Conservation (phyloP, 2,113 vertebrate genomes). For the Nematolebias whitei region DNA sequence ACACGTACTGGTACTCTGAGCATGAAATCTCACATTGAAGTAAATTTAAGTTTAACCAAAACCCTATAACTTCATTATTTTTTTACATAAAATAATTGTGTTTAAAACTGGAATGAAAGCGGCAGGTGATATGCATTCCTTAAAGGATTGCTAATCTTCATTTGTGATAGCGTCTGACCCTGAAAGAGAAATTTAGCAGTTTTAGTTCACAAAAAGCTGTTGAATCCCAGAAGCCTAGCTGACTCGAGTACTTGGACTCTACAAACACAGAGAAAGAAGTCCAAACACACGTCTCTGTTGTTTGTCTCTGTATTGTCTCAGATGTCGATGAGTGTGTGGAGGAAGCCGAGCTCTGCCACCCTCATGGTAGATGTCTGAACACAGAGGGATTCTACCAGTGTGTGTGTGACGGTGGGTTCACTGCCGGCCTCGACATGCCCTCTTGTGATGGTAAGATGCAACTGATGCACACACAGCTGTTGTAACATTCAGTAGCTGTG, state of each 20-base stretch:
- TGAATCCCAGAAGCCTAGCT: neutral
- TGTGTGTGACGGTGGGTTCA: slow-evolving; percentile 88
- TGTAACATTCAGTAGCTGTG: neutral
- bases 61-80: too few species aligned
- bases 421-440: slow-evolving; percentile 74
- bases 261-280: neutral
- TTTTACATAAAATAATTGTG: too few species aligned
- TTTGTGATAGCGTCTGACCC: neutral
- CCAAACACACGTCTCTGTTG: neutral
- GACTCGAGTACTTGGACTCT: neutral
- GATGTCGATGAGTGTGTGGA: slow-evolving; percentile 92
- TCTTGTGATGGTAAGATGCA: slow-evolving; percentile 86
- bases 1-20: too few species aligned
- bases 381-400: slow-evolving; percentile 89
- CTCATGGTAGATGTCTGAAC: slow-evolving; percentile 90
- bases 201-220: neutral
- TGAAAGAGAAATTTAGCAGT: neutral
- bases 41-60: too few species aligned
- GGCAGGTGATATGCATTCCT: too few species aligned
- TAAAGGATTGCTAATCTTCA: neutral
- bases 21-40: too few species aligned
- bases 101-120: too few species aligned
- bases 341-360: slow-evolving; percentile 83
- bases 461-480: neutral
- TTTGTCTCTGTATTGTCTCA: slow-evolving; percentile 57